phyloP scores from a whole-genome alignment of 2,888 invertebrate genomes.

The Alviniconcha strummeri region DNA sequence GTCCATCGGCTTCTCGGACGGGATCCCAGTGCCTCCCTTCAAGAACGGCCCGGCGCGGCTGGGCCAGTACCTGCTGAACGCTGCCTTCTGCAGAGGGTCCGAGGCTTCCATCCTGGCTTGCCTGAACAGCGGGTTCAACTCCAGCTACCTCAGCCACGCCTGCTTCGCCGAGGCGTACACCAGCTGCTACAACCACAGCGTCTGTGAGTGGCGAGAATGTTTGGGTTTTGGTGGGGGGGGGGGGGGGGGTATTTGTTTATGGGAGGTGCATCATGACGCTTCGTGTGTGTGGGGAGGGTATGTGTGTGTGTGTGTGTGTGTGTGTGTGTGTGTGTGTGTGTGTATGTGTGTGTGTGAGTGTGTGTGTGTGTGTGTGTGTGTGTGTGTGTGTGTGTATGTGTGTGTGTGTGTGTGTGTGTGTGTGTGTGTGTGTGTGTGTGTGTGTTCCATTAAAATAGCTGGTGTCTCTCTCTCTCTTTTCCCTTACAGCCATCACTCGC shows the following conservation, averaged over 20 bases:
- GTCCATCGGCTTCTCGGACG: slow-evolving; percentile 56
- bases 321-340: too few species aligned
- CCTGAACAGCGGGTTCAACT: slow-evolving; percentile 64
- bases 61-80: slow-evolving; percentile 42
- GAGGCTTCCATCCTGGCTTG: slow-evolving; percentile 59
- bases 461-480: background rate
- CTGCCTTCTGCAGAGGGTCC: slow-evolving; percentile 58
- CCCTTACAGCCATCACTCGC: background rate
- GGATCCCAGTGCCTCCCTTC: slow-evolving; percentile 51
- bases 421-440: too few species aligned
- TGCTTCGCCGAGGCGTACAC: slow-evolving; percentile 63
- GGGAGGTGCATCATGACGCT: too few species aligned
- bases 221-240: background rate
- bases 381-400: too few species aligned
- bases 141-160: slow-evolving; percentile 49
- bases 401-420: too few species aligned
- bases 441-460: too few species aligned
- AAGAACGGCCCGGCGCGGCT: background rate
- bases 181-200: slow-evolving; percentile 54
- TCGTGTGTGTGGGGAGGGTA: too few species aligned
- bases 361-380: too few species aligned
- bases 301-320: too few species aligned
- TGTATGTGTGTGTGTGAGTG: too few species aligned
- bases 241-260: too few species aligned
- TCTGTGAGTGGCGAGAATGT: slow-evolving; percentile 50